Evolutionary conservation across 1,140 invertebrate genomes (phyloP), one percentile per base, ranked within the genome.

Genomic region (Cherax quadricarinatus): DNA sequence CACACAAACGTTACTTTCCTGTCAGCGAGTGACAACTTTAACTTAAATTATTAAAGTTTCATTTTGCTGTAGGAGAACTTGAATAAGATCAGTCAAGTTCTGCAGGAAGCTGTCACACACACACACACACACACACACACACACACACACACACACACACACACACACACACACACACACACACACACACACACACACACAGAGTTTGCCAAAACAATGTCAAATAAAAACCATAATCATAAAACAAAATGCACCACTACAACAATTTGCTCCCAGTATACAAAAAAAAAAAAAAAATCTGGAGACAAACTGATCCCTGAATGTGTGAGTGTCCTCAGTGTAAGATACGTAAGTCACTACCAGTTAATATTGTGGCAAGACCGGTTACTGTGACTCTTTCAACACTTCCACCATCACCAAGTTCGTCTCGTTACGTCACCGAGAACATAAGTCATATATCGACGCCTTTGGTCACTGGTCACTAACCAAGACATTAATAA

Each of bases 271-370:
- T 87, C 90, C 90, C 78, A 48, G 24, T 78, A 86, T 57, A 57
- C 9, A 10, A 10, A 57, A 10, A 57, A 57, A 57, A 6, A 57
- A 41, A n/a, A 75, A 49, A 21, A 70, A 51, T 60, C 53, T 24
- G 82, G 85, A 81, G 78, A 60, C 84, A 86, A 70, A 81, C 24
- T 85, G 51, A 86, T 86, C 89, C 90, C 90, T 85, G 84, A 73
- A 86, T 87, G n/a, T 51, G n/a, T 85, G 82, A 91, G 75, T 91
- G 90, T 60, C 87, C 90, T 70, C 60, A 78, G 78, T 85, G 88
- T 30, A 81, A 66, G 57, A 0, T 12, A 66, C 14, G 62, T 86
- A 51, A 70, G 51, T 41, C 62, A 75, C 49, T 18, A 86, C 24
- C 21, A n/a, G 70, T 75, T 75, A 75, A 75, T 12, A 21, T 75